Percentiles rank a stretch among this genome's conserved stretches.
Evolutionary conservation across 2,113 vertebrate genomes (phyloP).

Genomic region (Chrysochloris asiatica): DNA sequence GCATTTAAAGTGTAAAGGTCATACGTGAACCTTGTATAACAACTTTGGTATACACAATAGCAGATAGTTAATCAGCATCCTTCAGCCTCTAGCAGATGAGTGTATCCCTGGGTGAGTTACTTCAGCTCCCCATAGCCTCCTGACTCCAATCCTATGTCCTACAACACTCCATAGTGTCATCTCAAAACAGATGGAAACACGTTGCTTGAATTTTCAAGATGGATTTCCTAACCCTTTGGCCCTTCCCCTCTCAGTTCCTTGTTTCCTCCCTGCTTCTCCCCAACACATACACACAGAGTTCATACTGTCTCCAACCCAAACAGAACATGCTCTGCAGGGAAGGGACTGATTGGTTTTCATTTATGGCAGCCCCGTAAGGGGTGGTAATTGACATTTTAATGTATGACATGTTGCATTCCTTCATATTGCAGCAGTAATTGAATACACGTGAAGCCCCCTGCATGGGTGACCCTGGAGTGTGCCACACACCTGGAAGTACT

Average conservation of each 20-base stretch:
- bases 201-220: neutral
- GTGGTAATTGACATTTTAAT: slow-evolving; percentile 75
- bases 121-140: rapidly evolving
- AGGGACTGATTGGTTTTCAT: slow-evolving; percentile 38
- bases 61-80: neutral
- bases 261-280: neutral
- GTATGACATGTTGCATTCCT: slow-evolving; percentile 78
- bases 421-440: slow-evolving; percentile 81
- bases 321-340: neutral
- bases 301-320: neutral
- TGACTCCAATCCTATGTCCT: rapidly evolving
- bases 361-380: slow-evolving; percentile 56
- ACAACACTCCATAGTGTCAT: neutral
- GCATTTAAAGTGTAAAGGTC: neutral
- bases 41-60: rapidly evolving
- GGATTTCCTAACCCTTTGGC: neutral
- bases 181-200: neutral
- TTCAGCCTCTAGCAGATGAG: neutral
- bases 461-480: slow-evolving; percentile 84
- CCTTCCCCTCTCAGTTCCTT: neutral
- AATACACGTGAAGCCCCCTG: slow-evolving; percentile 82
- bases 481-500: slow-evolving; percentile 89
- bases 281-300: neutral
- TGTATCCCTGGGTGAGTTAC: neutral
- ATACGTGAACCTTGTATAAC: rapidly evolving